phyloP scores from a whole-genome alignment of 2,797 vertebrate species.

The Holocentrus rufus region DNA sequence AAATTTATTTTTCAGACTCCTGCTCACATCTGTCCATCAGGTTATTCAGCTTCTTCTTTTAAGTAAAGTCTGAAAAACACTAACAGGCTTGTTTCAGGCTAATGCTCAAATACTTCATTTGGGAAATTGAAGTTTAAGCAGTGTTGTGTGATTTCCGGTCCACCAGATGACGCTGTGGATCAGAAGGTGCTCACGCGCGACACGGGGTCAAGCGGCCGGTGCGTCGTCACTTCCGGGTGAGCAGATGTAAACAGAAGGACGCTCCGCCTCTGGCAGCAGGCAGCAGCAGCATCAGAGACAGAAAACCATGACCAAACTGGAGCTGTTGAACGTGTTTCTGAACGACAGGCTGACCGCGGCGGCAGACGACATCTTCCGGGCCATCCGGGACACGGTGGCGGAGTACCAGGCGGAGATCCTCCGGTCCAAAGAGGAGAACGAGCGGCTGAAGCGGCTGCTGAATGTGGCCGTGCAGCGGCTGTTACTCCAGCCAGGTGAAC shows the following conservation, averaged over 20 bases:
- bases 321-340: slow-evolving; percentile 73
- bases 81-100: too few relatives aligned
- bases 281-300: background rate
- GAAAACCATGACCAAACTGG: slow-evolving; percentile 74
- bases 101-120: too few relatives aligned
- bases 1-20: too few relatives aligned
- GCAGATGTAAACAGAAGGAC: slow-evolving; percentile 74
- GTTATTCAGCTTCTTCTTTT: too few relatives aligned
- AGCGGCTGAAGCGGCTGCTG: slow-evolving; percentile 73
- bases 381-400: slow-evolving; percentile 69
- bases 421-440: slow-evolving; percentile 74
- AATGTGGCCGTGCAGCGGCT: slow-evolving; percentile 72
- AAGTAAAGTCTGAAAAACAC: too few relatives aligned
- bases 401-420: slow-evolving; percentile 74
- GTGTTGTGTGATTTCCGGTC: too few relatives aligned
- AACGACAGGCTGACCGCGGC: slow-evolving; percentile 76
- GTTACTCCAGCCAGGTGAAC: slow-evolving; percentile 74
- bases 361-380: slow-evolving; percentile 73
- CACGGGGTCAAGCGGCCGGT: slow-evolving; percentile 29
- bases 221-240: slow-evolving; percentile 54
- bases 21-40: too few relatives aligned
- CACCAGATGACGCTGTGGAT: too few relatives aligned
- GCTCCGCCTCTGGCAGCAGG: slow-evolving; percentile 36
- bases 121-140: too few relatives aligned
- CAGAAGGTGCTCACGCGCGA: too few relatives aligned